Base-by-base conservation (phyloP, 1,140 invertebrate species). In the Hypothenemus hampei region DNA sequence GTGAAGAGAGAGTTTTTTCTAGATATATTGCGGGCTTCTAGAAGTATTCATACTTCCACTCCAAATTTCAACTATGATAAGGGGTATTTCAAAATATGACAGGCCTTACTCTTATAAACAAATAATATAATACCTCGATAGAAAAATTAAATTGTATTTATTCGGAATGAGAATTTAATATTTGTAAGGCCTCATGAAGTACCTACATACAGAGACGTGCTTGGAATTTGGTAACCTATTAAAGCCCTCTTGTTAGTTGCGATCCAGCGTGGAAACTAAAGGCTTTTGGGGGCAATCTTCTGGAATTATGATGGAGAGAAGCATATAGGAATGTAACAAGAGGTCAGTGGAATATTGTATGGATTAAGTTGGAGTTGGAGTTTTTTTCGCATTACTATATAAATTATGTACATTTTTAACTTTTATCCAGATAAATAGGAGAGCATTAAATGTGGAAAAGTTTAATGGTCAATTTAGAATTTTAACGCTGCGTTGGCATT, bases 171-270 rank as follows among this genome's bases (percentile, higher is more conserved):
- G 16, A 21, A 21, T 21, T 21, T 21, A 22, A 43, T 21, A 21
- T 43, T 43, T 43, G n/a, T 21, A 43, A 21, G 16, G 5, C 18
- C 21, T 43, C 21, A 21, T 43, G 18, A 23, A 23, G 23, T 43
- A 43, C 40, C 21, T 20, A 43, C 21, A n/a, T 43, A 11, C 20
- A 16, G 22, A 6, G 10, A 43, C 40, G 40, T 43, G 40, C 8
- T 21, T 23, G 11, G 40, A 43, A 43, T 43, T 8, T 11, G 6
- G 18, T 8, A 43, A 23, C 11, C 40, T 11, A 43, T 43, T 43
- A 43, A 43, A 18, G 36, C 20, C 40, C 40, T 43, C 40, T 43
- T 43, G 40, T 43, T 43, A 43, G 40, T 43, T 43, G 40, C 18
- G 40, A 43, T 23, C 19, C 35, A 20, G 39, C 20, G 36, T 10